These are phyloP conservation scores for Trichogramma evanescens DNA, from an alignment of 2,888 invertebrate genomes.

Conservation along the genomic window DNA sequence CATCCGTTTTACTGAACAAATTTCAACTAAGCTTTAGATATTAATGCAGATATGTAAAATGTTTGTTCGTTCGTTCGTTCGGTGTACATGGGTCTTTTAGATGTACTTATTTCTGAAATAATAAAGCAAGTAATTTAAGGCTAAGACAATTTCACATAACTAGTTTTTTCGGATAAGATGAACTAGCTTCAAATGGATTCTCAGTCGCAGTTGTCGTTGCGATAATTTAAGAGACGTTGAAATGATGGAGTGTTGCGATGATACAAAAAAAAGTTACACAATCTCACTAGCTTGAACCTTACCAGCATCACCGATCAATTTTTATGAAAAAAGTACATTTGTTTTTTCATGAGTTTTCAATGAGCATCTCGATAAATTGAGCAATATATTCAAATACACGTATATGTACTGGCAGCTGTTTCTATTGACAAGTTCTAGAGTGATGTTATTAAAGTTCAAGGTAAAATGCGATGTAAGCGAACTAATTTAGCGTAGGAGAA, in stretches of 20 bases:
- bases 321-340: neutral
- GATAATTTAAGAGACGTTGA: slow-evolving; percentile 5
- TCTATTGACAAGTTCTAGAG: neutral
- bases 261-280: slow-evolving; percentile 1
- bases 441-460: slow-evolving; percentile 8
- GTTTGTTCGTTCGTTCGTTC: no score
- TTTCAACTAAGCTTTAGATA: no score
- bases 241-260: neutral
- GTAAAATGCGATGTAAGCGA: slow-evolving; percentile 1
- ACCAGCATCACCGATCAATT: neutral
- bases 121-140: neutral
- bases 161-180: no score
- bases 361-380: no score
- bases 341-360: neutral
- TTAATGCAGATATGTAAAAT: no score
- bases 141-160: no score
- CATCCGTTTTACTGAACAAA: no score
- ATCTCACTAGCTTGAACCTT: slow-evolving; percentile 6
- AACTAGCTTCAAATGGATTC: no score
- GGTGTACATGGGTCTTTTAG: neutral
- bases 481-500: slow-evolving; percentile 7
- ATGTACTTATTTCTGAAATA: slow-evolving; percentile 10
- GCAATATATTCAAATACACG: no score
- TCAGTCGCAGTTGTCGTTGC: neutral
- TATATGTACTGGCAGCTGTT: no score